Evolutionary conservation across 1,140 invertebrate species (phyloP), one percentile per base, ranked within the genome.

Genomic region (Ericerus pela): DNA sequence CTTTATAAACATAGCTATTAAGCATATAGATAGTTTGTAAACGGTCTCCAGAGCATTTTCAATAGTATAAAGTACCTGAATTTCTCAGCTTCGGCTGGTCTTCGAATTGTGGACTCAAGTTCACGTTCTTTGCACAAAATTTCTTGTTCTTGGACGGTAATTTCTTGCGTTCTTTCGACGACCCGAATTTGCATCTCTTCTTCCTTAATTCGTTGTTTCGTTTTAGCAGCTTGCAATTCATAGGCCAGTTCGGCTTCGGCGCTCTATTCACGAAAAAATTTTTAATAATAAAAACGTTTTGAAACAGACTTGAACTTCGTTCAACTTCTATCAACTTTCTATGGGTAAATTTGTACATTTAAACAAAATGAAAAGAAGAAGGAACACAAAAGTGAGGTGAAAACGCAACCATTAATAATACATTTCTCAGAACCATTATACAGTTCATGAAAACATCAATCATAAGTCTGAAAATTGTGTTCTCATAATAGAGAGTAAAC

Each of bases 131-230:
- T 76, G 60, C 89, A 77, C 64, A 82, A 74, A 60, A 90, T 88
- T 73, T 91, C 88, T 72, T 91, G 88, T 61, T 91, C 86, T 65
- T 91, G 86, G 1, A 93, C 85, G 28, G 79, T 77, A 64, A 96
- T 96, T 72, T 94, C 85, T 69, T 96, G 91, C 10, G 84, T 81
- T 43, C 92, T 77, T 72, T 96, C 92, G 22, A 96, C 84, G 1
- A 96, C 91, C 61, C 84, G 83, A 28, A 96, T 89, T 70, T 96
- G 89, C 91, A 96, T 96, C 66, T 95, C 83, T 69, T 96, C 92
- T 65, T 96, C 92, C 72, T 93, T 93, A 62, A 96, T 96, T 58
- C 86, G 77, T 68, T 96, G 93, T 62, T 92, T 91, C 0, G 91
- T 96, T 70, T 96, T 96, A 0, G 92, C 92, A 24, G 90, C 90